phyloP scores from a whole-genome alignment of 2,797 vertebrate species.

The Syndactyla subalaris region DNA sequence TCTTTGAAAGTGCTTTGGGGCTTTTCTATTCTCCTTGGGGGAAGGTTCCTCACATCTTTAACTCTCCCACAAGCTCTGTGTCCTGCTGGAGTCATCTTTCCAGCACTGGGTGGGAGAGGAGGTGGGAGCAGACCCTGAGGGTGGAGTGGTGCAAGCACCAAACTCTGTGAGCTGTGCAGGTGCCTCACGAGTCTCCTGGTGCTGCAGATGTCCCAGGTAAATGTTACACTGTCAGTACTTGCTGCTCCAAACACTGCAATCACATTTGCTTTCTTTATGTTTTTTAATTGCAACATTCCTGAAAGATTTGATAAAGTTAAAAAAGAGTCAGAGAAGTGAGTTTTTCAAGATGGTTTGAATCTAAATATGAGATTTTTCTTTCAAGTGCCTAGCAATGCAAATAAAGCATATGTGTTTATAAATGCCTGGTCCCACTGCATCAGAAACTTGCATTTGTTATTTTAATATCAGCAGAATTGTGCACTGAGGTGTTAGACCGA shows the following conservation, averaged over 20 bases:
- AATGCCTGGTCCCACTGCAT: background rate
- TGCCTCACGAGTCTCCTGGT: accelerated
- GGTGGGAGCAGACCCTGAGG: background rate
- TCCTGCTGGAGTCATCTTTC: background rate
- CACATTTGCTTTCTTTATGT: background rate
- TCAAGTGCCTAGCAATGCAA: background rate
- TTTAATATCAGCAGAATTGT: background rate
- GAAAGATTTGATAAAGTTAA: background rate
- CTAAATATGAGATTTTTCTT: background rate
- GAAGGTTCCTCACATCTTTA: background rate
- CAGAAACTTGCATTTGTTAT: background rate
- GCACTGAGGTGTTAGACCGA: background rate
- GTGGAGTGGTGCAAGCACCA: background rate
- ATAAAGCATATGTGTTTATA: background rate
- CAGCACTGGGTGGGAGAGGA: background rate
- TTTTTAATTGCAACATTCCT: background rate
- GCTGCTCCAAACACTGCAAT: background rate
- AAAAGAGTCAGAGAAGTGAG: background rate
- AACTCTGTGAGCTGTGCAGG: accelerated
- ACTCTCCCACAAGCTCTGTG: background rate
- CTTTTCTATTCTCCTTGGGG: background rate
- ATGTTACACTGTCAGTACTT: accelerated
- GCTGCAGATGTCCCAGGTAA: background rate
- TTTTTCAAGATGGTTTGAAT: background rate
- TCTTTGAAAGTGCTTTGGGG: background rate